These are phyloP conservation scores for Oxyura jamaicensis DNA, from an alignment of 2,113 vertebrate genomes.

Conservation along the genomic window DNA sequence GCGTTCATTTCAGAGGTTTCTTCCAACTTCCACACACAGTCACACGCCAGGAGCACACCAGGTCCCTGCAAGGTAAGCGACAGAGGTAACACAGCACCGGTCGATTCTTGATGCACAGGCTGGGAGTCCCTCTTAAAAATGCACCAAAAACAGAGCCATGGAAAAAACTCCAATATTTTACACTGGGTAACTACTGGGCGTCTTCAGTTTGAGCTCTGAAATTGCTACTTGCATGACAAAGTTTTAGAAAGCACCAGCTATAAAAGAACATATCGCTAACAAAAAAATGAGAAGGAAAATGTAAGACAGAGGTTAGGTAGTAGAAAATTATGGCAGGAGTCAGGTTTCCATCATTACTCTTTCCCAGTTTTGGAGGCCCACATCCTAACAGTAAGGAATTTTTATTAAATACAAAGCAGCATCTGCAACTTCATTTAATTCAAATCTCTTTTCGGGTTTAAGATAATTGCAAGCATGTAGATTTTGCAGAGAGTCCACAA, in stretches of 20 bases:
- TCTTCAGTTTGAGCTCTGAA: neutral
- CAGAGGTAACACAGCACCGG: accelerated
- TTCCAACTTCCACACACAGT: neutral
- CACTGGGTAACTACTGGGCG: neutral
- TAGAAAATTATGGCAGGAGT: neutral
- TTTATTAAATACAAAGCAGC: neutral
- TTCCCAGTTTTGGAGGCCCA: neutral
- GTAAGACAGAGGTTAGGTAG: neutral
- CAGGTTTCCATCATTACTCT: neutral
- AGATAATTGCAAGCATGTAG: neutral
- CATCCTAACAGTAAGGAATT: neutral
- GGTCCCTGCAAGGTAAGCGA: accelerated
- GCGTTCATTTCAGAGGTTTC: neutral
- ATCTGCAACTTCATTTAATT: neutral
- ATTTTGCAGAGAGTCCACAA: neutral
- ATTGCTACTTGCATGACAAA: neutral
- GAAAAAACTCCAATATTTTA: neutral
- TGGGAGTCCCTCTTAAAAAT: neutral
- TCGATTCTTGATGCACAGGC: accelerated
- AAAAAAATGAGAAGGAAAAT: neutral
- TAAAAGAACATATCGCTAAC: neutral
- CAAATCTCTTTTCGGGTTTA: neutral
- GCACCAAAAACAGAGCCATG: neutral
- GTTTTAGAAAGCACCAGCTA: neutral
- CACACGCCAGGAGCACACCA: accelerated